Percentiles rank a stretch among this genome's conserved stretches.
Evolutionary conservation across 2,113 vertebrate species (phyloP).

Genomic region (Phylloscopus trochiloides): DNA sequence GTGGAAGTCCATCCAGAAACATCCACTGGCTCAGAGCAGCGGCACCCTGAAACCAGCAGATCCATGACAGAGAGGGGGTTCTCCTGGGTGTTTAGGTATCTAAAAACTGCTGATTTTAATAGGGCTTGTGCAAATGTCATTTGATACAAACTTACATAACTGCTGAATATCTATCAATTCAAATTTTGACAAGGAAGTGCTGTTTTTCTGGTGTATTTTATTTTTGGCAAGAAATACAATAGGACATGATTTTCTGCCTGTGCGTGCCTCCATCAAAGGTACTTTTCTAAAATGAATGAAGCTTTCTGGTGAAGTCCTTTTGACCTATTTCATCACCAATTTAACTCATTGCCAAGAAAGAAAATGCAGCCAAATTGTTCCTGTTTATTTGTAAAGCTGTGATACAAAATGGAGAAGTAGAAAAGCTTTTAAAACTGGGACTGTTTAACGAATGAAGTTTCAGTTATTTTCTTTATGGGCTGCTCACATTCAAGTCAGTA

Average conservation of each 20-base stretch:
- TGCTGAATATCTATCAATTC: neutral
- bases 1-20: neutral
- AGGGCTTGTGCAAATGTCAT: neutral
- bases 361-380: neutral
- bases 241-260: constrained; percentile 16
- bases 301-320: constrained; percentile 11
- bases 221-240: constrained; percentile 25
- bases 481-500: neutral
- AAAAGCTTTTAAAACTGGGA: neutral
- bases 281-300: neutral
- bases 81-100: neutral
- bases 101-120: neutral
- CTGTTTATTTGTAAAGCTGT: neutral
- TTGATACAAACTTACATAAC: neutral
- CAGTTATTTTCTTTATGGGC: neutral
- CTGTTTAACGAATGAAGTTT: neutral
- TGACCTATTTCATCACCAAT: constrained; percentile 5
- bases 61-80: neutral
- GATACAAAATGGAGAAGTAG: neutral
- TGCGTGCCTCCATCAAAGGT: neutral
- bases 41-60: neutral
- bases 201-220: neutral
- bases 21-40: neutral
- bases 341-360: neutral
- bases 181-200: neutral